A percentile compares a stretch with the other conserved stretches of the same genome.
These are phyloP conservation scores for Thomomys bottae DNA, from an alignment of 2,113 vertebrate species.

Conservation along the genomic window DNA sequence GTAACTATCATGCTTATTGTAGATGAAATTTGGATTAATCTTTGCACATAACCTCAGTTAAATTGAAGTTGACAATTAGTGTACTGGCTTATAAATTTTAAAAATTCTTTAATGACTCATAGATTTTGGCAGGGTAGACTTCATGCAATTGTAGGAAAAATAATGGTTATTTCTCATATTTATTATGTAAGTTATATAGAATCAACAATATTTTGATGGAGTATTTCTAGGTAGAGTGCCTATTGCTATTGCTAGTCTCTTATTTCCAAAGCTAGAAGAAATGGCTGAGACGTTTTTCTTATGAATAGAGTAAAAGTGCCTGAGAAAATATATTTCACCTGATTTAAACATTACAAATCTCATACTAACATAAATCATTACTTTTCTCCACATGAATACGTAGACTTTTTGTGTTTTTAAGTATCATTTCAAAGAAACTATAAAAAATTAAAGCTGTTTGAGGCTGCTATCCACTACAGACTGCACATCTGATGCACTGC, in stretches of 20 bases:
- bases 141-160: slow-evolving; percentile 12
- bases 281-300: background rate
- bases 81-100: background rate
- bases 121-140: background rate
- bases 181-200: background rate
- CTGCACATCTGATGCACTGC: background rate
- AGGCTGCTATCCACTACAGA: background rate
- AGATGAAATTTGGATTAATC: background rate
- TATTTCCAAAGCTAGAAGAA: background rate
- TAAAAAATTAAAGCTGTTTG: background rate
- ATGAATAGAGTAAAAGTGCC: background rate
- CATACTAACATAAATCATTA: background rate
- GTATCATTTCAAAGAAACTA: background rate
- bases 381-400: background rate
- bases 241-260: fast-evolving
- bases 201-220: background rate
- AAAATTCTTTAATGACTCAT: background rate
- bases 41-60: background rate
- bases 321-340: background rate
- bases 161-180: background rate
- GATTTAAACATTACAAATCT: background rate
- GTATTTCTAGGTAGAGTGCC: too few relatives aligned
- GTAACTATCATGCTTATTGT: background rate
- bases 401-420: background rate
- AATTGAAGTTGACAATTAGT: background rate